phyloP scores from a whole-genome alignment of 2,797 vertebrate genomes.

The Thripadectes ignobilis region DNA sequence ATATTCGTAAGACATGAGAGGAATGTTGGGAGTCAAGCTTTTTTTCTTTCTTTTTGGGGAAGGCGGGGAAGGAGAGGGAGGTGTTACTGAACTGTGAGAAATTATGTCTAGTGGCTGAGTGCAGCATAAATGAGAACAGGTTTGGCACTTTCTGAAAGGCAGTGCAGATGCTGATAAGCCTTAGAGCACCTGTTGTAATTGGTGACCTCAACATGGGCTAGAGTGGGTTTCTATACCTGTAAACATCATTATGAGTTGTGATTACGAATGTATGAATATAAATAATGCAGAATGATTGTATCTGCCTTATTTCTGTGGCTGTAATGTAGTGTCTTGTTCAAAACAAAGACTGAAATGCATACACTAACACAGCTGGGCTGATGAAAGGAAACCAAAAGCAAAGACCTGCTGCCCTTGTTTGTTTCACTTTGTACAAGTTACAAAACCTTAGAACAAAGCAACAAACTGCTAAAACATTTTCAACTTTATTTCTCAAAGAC shows the following conservation, averaged over 20 bases:
- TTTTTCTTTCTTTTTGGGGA: background rate
- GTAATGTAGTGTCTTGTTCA: background rate
- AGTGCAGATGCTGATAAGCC: background rate
- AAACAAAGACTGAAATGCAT: background rate
- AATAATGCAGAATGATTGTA: background rate
- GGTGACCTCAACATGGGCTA: background rate
- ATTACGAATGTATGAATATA: background rate
- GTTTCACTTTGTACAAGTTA: background rate
- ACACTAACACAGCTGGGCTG: background rate
- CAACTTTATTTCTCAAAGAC: background rate
- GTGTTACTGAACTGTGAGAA: background rate
- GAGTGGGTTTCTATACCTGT: background rate
- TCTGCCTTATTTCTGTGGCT: background rate
- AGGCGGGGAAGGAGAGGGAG: background rate
- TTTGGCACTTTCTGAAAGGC: background rate
- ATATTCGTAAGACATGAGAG: background rate
- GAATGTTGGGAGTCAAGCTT: constrained; percentile 22
- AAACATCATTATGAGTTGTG: background rate
- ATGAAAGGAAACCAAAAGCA: background rate
- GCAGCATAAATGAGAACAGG: background rate
- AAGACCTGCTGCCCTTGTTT: background rate
- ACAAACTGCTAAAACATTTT: background rate
- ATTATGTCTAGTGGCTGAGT: background rate
- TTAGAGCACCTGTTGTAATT: background rate
- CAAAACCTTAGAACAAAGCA: background rate